Conservation (phyloP, 2,113 vertebrate species). For the Lutjanus erythropterus region DNA sequence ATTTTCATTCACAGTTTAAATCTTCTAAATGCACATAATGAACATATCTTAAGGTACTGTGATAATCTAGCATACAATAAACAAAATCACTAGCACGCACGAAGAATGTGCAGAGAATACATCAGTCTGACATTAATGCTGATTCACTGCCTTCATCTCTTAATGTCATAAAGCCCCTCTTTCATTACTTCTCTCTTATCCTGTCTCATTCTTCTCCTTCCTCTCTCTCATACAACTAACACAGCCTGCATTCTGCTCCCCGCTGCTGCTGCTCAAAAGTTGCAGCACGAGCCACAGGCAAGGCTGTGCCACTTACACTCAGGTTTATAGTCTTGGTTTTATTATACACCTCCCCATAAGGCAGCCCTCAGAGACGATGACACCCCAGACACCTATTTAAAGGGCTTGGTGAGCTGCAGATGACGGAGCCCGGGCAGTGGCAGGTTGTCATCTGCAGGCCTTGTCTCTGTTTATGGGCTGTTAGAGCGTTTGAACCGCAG, state of each 20-base stretch:
- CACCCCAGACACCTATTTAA: constrained; percentile 80
- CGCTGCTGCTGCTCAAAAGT: constrained; percentile 57
- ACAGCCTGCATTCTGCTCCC: constrained; percentile 23
- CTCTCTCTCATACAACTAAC: constrained; percentile 27
- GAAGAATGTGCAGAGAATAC: constrained; percentile 26
- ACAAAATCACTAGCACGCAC: constrained; percentile 16
- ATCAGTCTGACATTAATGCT: constrained; percentile 37
- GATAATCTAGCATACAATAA: not conserved
- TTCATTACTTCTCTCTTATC: constrained; percentile 28
- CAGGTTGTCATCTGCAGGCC: constrained; percentile 78
- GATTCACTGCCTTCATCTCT: constrained; percentile 55
- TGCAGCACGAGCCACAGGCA: constrained; percentile 56
- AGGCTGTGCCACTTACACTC: constrained; percentile 75
- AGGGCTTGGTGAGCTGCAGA: constrained; percentile 70
- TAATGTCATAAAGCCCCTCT: constrained; percentile 55
- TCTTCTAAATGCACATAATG: not conserved
- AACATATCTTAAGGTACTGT: not conserved
- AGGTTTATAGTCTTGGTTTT: constrained; percentile 76
- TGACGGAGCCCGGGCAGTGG: constrained; percentile 64
- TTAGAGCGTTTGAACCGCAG: constrained; percentile 76
- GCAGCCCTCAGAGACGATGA: constrained; percentile 78
- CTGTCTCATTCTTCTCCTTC: not conserved
- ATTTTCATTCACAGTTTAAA: not conserved
- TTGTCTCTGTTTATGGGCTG: constrained; percentile 79
- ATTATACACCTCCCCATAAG: constrained; percentile 77